A percentile compares a stretch with the other conserved stretches of the same genome.
These are phyloP conservation scores for Lemur catta DNA, from an alignment of 2,797 vertebrate species.

Conservation along the genomic window DNA sequence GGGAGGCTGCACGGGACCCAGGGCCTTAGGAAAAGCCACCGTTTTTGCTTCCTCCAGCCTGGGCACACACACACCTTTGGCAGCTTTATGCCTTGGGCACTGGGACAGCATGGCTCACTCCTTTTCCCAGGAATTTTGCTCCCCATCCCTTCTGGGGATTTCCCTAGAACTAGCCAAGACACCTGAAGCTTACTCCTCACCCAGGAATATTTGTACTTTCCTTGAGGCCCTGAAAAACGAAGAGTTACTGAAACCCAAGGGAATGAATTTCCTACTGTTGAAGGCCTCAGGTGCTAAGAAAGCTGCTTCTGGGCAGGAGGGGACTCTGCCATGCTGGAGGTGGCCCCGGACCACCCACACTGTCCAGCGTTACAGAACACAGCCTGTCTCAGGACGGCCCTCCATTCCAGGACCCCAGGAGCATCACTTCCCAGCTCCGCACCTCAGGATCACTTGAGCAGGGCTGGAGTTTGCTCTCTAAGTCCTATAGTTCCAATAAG, in stretches of 20 bases:
- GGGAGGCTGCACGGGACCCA: neutral
- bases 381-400: fast-evolving
- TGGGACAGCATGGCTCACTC: neutral
- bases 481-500: neutral
- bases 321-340: neutral
- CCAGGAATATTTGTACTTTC: neutral
- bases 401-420: neutral
- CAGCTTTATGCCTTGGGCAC: neutral
- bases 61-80: fast-evolving
- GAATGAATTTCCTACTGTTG: neutral
- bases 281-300: neutral
- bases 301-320: neutral
- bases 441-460: neutral
- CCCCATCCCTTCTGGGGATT: neutral
- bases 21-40: neutral
- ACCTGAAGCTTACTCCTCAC: neutral
- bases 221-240: neutral
- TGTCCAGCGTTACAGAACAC: neutral
- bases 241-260: neutral
- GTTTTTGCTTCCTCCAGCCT: neutral
- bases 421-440: fast-evolving
- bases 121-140: neutral
- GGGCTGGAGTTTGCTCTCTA: neutral
- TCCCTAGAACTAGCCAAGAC: neutral
- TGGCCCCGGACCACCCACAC: fast-evolving